Percentiles rank a stretch among this genome's conserved stretches.
Evolutionary conservation across 2,888 invertebrate genomes (phyloP).

Genomic region (Tridacna crocea): DNA sequence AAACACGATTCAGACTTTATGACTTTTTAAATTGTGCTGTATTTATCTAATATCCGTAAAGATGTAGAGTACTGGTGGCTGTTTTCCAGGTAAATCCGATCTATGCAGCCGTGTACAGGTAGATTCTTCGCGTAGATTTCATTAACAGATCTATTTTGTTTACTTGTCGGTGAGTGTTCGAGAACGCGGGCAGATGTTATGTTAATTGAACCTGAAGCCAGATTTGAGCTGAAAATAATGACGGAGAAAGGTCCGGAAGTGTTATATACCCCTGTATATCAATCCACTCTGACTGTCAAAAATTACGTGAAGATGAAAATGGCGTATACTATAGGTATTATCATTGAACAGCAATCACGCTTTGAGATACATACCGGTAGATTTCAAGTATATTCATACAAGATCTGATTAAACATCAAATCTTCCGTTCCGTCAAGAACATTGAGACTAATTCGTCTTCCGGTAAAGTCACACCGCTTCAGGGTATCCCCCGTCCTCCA

Average conservation of each 20-base stretch:
- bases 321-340: too few species aligned
- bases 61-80: background rate
- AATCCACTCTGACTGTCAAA: too few species aligned
- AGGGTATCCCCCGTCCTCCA: slow-evolving; percentile 12
- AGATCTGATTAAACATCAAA: background rate
- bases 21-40: too few species aligned
- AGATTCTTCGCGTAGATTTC: background rate
- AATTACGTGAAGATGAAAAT: too few species aligned
- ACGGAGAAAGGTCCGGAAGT: background rate
- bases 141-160: slow-evolving; percentile 9
- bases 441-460: background rate
- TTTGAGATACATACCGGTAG: too few species aligned
- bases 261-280: background rate
- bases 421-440: background rate
- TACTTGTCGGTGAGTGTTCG: slow-evolving; percentile 8
- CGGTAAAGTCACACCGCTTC: background rate
- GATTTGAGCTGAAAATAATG: background rate
- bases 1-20: too few species aligned
- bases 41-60: background rate
- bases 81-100: slow-evolving; percentile 4
- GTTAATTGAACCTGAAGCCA: slow-evolving; percentile 21
- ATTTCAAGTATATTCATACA: background rate
- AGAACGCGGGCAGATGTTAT: slow-evolving; percentile 8
- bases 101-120: slow-evolving; percentile 13
- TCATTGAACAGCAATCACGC: too few species aligned